phyloP scores from a whole-genome alignment of 2,797 vertebrate genomes.

The Thamnophis elegans region DNA sequence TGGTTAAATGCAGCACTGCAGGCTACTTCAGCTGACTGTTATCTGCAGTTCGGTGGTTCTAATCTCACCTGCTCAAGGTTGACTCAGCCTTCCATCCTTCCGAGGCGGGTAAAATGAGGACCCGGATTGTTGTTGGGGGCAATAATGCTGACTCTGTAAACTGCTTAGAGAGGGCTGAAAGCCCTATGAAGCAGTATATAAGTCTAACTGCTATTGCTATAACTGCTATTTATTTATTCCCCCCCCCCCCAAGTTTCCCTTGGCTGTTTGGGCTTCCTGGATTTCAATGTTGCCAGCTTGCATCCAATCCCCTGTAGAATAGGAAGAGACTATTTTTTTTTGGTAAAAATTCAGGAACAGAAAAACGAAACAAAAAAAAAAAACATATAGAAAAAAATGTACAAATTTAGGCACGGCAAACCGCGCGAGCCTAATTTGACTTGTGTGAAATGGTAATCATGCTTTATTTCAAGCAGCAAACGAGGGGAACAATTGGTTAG shows the following conservation, averaged over 20 bases:
- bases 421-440: conserved; percentile 53
- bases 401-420: conserved; percentile 34
- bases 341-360: conserved; percentile 22
- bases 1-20: too few relatives aligned
- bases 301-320: conserved; percentile 38
- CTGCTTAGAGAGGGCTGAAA: too few relatives aligned
- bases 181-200: too few relatives aligned
- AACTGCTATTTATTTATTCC: too few relatives aligned
- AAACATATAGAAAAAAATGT: not conserved
- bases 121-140: too few relatives aligned
- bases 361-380: not conserved
- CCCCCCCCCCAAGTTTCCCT: not conserved
- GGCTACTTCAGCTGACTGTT: too few relatives aligned
- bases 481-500: not conserved
- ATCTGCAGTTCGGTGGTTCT: too few relatives aligned
- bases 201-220: too few relatives aligned
- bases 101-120: too few relatives aligned
- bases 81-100: too few relatives aligned
- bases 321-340: conserved; percentile 46
- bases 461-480: not conserved
- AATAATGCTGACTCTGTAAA: too few relatives aligned
- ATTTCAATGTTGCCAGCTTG: conserved; percentile 24
- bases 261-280: conserved; percentile 26
- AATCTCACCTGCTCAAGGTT: too few relatives aligned
- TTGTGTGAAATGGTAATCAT: conserved; percentile 28